phyloP scores from a whole-genome alignment of 2,888 invertebrate genomes.

The Halictus quadricinctus region DNA sequence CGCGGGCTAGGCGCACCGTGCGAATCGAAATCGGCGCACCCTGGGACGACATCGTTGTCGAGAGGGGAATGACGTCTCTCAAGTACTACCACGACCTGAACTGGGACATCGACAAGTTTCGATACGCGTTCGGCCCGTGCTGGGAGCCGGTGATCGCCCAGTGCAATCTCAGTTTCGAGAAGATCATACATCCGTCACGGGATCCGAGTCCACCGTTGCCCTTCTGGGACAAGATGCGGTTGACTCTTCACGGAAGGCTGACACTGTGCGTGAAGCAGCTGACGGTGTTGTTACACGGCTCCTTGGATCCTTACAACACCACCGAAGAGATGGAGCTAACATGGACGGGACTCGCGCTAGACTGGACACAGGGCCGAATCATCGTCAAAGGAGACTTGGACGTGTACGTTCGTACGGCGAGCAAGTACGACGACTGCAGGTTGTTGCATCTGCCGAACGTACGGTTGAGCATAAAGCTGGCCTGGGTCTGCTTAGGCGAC shows the following conservation, averaged over 20 bases:
- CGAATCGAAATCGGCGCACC: slow-evolving; percentile 92
- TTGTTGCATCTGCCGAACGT: slow-evolving; percentile 95
- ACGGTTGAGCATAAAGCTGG: slow-evolving; percentile 91
- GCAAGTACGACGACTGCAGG: slow-evolving; percentile 99
- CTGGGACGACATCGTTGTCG: slow-evolving; percentile 91
- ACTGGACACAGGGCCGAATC: slow-evolving; percentile 98
- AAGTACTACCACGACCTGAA: slow-evolving; percentile 99
- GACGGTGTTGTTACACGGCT: slow-evolving; percentile 96
- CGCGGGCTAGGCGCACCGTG: slow-evolving; percentile 90
- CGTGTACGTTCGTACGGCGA: slow-evolving; percentile 97
- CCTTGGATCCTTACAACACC: slow-evolving; percentile 98
- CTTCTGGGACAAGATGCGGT: slow-evolving; percentile 98
- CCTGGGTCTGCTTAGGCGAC: slow-evolving; percentile 96
- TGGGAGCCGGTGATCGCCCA: slow-evolving; percentile 99
- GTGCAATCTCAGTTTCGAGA: slow-evolving; percentile 93
- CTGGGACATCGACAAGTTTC: slow-evolving; percentile 94
- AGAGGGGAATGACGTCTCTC: slow-evolving; percentile 95
- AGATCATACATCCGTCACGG: slow-evolving; percentile 92
- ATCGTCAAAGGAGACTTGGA: slow-evolving; percentile 96
- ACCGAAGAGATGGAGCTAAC: slow-evolving; percentile 99
- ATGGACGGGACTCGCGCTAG: slow-evolving; percentile 96
- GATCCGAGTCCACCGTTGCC: slow-evolving; percentile 97
- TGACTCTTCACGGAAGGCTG: slow-evolving; percentile 95
- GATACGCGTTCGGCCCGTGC: slow-evolving; percentile 98
- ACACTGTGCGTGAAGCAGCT: slow-evolving; percentile 94